Conservation (phyloP, 1,140 invertebrate species). For the Drosophila insularis region DNA sequence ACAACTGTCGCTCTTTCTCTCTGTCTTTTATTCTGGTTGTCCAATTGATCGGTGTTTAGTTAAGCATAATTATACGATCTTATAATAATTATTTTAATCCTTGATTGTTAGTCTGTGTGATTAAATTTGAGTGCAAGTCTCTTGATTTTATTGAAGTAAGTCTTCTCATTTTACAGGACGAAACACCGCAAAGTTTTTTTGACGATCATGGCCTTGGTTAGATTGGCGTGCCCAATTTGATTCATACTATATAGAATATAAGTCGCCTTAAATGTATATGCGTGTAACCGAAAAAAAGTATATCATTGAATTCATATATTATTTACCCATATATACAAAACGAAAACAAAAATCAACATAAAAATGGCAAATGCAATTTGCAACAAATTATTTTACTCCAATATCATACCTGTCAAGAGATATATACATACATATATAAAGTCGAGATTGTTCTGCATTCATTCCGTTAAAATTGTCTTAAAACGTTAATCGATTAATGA, state of each 20-base stretch:
- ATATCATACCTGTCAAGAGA: slow-evolving; percentile 1
- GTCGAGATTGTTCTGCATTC: neutral
- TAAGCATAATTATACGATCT: slow-evolving; percentile 44
- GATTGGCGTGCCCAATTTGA: slow-evolving; percentile 28
- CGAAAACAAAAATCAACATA: slow-evolving; percentile 25
- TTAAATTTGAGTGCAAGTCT: slow-evolving; percentile 19
- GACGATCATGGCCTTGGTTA: slow-evolving; percentile 99
- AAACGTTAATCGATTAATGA: neutral
- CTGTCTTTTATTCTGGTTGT: slow-evolving; percentile 23
- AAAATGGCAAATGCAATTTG: slow-evolving; percentile 55
- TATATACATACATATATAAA: neutral
- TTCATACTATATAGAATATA: slow-evolving; percentile 40
- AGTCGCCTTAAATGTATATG: slow-evolving; percentile 68
- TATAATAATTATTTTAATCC: slow-evolving; percentile 5
- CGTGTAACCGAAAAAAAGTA: slow-evolving; percentile 61
- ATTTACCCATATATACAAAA: slow-evolving; percentile 5
- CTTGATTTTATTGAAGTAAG: slow-evolving; percentile 62
- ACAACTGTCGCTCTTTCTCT: slow-evolving; percentile 25
- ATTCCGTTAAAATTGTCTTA: neutral
- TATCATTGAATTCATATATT: slow-evolving; percentile 46
- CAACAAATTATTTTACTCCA: slow-evolving; percentile 38
- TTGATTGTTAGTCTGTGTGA: slow-evolving; percentile 25
- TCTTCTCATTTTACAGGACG: slow-evolving; percentile 92
- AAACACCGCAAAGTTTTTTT: slow-evolving; percentile 99
- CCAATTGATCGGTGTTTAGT: slow-evolving; percentile 27